Conservation (phyloP, 53 echinoderm and acorn worm genomes). For the Apostichopus leukothele region DNA sequence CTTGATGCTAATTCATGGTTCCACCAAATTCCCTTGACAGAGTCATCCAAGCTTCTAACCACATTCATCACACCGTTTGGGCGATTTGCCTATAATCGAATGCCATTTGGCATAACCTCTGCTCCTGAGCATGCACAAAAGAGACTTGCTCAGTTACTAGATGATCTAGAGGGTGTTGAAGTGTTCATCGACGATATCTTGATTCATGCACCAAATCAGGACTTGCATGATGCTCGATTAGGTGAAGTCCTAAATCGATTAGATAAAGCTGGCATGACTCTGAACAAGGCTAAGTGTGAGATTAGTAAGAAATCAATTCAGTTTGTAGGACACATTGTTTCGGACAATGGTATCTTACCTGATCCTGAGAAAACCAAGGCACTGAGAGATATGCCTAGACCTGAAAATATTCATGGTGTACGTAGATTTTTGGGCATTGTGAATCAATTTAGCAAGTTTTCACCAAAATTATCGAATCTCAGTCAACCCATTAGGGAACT, state of each 20-base stretch:
- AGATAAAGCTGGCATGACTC: slow-evolving; percentile 44
- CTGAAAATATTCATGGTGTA: slow-evolving; percentile 55
- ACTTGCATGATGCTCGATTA: slow-evolving; percentile 46
- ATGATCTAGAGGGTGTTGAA: slow-evolving; percentile 51
- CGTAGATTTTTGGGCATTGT: slow-evolving; percentile 60
- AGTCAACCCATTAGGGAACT: slow-evolving; percentile 59
- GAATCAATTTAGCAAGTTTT: slow-evolving; percentile 59
- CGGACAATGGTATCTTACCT: slow-evolving; percentile 32
- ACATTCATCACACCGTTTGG: slow-evolving; percentile 68
- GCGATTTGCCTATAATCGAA: slow-evolving; percentile 49
- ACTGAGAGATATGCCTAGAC: slow-evolving; percentile 34
- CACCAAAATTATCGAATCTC: neutral
- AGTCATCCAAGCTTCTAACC: slow-evolving; percentile 46
- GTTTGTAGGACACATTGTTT: slow-evolving; percentile 47
- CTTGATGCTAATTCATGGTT: slow-evolving; percentile 65
- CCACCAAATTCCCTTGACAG: slow-evolving; percentile 58
- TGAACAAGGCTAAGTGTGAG: slow-evolving; percentile 53
- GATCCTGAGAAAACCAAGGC: slow-evolving; percentile 36
- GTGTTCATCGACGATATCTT: slow-evolving; percentile 54
- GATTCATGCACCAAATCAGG: slow-evolving; percentile 34
- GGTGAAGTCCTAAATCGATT: slow-evolving; percentile 28
- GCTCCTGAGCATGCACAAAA: slow-evolving; percentile 56
- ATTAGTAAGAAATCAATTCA: slow-evolving; percentile 16
- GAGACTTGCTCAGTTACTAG: slow-evolving; percentile 47
- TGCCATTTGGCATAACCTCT: slow-evolving; percentile 64